Conservation (phyloP, 2,113 vertebrate genomes). For the Cynoglossus semilaevis region DNA sequence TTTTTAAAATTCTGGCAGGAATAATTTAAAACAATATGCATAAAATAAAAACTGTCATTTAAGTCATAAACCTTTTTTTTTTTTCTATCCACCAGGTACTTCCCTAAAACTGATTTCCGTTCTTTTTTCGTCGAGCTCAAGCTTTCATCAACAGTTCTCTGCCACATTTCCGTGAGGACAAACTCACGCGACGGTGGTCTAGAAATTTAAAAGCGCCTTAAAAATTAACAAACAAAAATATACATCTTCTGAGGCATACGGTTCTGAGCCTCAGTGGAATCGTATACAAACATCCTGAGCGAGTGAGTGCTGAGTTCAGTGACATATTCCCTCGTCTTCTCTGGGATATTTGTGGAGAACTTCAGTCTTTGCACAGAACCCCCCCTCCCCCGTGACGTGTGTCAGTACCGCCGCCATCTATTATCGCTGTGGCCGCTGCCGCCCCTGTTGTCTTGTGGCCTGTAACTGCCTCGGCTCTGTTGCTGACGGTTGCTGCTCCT, state of each 20-base stretch:
- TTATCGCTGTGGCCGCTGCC: constrained; percentile 73
- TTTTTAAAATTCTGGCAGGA: constrained; percentile 43
- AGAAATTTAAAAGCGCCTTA: constrained; percentile 64
- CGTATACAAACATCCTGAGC: constrained; percentile 67
- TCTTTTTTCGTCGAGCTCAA: constrained; percentile 13
- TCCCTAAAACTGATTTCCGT: constrained; percentile 12
- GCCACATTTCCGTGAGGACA: constrained; percentile 37
- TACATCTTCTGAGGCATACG: constrained; percentile 36
- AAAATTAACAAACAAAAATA: constrained; percentile 52
- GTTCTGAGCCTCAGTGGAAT: constrained; percentile 37
- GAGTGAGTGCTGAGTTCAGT: constrained; percentile 19
- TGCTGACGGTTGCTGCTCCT: constrained; percentile 44
- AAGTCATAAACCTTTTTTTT: constrained; percentile 13
- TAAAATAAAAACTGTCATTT: constrained; percentile 39
- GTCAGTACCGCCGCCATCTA: constrained; percentile 78
- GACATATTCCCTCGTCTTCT: constrained; percentile 18
- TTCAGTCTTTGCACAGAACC: constrained; percentile 23
- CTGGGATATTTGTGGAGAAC: constrained; percentile 17
- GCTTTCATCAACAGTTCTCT: background rate
- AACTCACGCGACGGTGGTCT: constrained; percentile 36
- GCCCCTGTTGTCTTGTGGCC: constrained; percentile 73
- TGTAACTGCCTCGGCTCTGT: constrained; percentile 66
- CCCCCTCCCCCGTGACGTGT: background rate
- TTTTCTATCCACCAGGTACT: constrained; percentile 7
- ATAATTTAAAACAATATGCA: constrained; percentile 34